These are phyloP conservation scores for Ernsta delagoae DNA, from an alignment of 2,888 invertebrate species.

Conservation along the genomic window DNA sequence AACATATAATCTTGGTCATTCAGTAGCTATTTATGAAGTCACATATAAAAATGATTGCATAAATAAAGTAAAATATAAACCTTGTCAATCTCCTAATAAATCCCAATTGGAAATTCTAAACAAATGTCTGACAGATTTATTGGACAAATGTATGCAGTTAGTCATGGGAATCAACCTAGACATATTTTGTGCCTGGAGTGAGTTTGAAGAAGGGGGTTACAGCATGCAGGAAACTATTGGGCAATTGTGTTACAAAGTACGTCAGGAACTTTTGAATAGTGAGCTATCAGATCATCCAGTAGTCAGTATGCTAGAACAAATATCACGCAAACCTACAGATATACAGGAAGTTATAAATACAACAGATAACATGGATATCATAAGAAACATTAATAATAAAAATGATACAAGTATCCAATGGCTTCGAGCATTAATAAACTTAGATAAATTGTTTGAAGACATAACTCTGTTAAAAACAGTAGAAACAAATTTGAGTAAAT, in stretches of 20 bases:
- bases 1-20: constrained; percentile 49
- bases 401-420: constrained; percentile 56
- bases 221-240: constrained; percentile 71
- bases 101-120: constrained; percentile 58
- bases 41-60: constrained; percentile 50
- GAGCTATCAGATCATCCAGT: constrained; percentile 61
- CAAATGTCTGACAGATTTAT: constrained; percentile 53
- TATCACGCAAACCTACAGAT: constrained; percentile 65
- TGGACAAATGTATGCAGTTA: constrained; percentile 64
- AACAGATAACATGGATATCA: constrained; percentile 54
- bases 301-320: constrained; percentile 64
- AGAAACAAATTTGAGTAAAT: constrained; percentile 51
- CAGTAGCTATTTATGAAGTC: constrained; percentile 56
- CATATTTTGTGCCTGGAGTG: constrained; percentile 78
- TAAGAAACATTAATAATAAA: constrained; percentile 57
- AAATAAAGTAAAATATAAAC: constrained; percentile 46
- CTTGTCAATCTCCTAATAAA: constrained; percentile 54
- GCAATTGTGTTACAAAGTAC: constrained; percentile 64
- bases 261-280: constrained; percentile 51
- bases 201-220: constrained; percentile 65
- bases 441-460: constrained; percentile 60
- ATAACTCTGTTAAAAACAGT: constrained; percentile 54
- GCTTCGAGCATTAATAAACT: constrained; percentile 64
- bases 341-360: constrained; percentile 62
- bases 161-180: constrained; percentile 74